phyloP scores from a whole-genome alignment of 2,888 invertebrate genomes.

The Troglohyphantes excavatus region DNA sequence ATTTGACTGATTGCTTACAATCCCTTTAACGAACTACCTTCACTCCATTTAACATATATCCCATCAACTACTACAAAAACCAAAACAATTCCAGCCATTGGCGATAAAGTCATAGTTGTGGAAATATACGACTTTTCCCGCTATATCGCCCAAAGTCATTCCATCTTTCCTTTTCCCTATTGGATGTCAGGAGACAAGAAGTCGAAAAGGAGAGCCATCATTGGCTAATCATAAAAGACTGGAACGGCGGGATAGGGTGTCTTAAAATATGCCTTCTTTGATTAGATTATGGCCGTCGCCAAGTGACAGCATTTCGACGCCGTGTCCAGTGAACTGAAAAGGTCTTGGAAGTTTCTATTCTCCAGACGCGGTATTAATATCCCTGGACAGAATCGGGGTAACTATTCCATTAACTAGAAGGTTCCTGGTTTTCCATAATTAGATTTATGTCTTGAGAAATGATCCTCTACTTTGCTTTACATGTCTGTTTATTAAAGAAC shows the following conservation, averaged over 20 bases:
- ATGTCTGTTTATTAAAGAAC: too few species aligned
- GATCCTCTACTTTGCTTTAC: background rate
- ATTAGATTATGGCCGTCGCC: constrained; percentile 21
- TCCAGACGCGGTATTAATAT: background rate
- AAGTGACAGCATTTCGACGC: background rate
- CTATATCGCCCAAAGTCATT: background rate
- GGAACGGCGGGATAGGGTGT: background rate
- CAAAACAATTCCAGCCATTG: background rate
- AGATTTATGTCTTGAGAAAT: background rate
- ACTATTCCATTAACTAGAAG: background rate
- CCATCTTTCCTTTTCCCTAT: background rate
- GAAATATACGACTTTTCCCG: background rate
- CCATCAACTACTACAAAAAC: background rate
- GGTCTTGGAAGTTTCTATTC: background rate
- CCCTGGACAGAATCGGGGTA: background rate
- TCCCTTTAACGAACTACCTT: background rate
- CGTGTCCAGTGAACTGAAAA: background rate
- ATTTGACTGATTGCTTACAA: background rate
- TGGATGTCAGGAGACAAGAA: constrained; percentile 1
- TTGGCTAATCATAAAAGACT: constrained; percentile 23
- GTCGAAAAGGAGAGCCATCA: background rate
- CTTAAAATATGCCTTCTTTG: constrained; percentile 32
- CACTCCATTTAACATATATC: background rate
- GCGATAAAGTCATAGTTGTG: background rate
- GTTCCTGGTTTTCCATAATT: background rate